These are phyloP conservation scores for Halcyon smyrnensis DNA, from an alignment of 2,797 vertebrate genomes.

Conservation along the genomic window DNA sequence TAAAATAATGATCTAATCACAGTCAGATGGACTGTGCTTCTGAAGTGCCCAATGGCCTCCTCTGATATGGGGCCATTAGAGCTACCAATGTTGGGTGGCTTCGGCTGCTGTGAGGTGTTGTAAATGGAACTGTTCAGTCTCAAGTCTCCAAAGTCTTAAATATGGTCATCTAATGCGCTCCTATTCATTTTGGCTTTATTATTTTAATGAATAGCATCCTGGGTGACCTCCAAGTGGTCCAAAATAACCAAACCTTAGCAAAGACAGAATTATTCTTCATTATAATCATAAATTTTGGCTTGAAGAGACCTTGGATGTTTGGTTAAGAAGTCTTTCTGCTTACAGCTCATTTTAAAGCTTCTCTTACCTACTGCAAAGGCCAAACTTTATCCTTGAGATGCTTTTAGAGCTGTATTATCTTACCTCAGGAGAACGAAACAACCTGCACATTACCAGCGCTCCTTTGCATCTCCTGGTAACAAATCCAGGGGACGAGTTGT, in stretches of 20 bases:
- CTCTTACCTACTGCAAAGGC: background rate
- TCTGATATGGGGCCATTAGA: accelerated
- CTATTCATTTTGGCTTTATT: background rate
- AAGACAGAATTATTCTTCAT: background rate
- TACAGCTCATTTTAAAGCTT: conserved; percentile 14
- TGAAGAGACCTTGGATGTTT: background rate
- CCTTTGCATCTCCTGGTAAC: background rate
- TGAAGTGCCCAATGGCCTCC: background rate
- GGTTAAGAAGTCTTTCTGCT: background rate
- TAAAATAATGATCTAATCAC: background rate
- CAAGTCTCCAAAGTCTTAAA: background rate
- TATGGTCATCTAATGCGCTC: background rate
- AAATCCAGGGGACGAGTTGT: background rate
- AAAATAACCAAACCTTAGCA: conserved; percentile 2
- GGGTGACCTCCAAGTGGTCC: background rate
- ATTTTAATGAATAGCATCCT: background rate
- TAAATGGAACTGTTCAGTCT: background rate
- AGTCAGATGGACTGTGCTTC: background rate
- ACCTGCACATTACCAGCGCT: background rate
- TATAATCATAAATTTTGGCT: conserved; percentile 3
- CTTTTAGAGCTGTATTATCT: conserved; percentile 30
- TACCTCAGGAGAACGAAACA: conserved; percentile 25
- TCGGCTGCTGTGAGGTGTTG: background rate
- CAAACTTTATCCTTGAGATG: background rate
- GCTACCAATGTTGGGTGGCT: background rate